Evolutionary conservation across 2,797 vertebrate genomes (phyloP).

Genomic region (Macropus fuliginosus): DNA sequence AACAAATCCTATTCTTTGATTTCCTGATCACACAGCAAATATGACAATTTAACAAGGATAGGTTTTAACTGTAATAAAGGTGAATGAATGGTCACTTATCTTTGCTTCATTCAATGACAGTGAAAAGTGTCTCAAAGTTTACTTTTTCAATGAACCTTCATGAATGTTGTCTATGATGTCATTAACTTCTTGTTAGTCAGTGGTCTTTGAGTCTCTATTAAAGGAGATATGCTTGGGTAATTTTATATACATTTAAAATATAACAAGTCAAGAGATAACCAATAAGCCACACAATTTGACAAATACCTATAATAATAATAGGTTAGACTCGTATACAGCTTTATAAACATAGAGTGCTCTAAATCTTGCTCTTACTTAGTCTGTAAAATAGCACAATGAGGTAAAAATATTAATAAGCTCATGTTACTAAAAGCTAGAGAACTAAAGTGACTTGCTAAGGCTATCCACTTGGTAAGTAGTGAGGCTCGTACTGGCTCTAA

Average conservation of each 20-base stretch:
- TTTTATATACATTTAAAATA: neutral
- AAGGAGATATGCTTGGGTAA: neutral
- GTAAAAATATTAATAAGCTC: neutral
- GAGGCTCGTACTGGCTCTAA: neutral
- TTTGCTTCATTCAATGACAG: neutral
- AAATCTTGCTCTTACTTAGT: neutral
- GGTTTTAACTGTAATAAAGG: neutral
- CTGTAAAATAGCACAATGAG: neutral
- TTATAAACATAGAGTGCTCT: neutral
- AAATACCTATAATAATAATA: neutral
- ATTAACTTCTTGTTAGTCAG: neutral
- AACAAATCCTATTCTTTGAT: neutral
- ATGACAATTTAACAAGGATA: neutral
- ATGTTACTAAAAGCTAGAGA: neutral
- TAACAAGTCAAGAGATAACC: neutral
- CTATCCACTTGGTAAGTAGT: neutral
- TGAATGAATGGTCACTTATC: neutral
- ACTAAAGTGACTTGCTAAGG: neutral
- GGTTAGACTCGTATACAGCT: neutral
- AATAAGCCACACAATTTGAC: neutral
- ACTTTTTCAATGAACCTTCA: neutral
- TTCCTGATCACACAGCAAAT: neutral
- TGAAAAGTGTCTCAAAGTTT: neutral
- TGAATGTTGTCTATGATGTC: neutral
- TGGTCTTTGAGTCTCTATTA: neutral